These are phyloP conservation scores for Agrochola litura DNA, from an alignment of 2,888 invertebrate species.

Conservation along the genomic window DNA sequence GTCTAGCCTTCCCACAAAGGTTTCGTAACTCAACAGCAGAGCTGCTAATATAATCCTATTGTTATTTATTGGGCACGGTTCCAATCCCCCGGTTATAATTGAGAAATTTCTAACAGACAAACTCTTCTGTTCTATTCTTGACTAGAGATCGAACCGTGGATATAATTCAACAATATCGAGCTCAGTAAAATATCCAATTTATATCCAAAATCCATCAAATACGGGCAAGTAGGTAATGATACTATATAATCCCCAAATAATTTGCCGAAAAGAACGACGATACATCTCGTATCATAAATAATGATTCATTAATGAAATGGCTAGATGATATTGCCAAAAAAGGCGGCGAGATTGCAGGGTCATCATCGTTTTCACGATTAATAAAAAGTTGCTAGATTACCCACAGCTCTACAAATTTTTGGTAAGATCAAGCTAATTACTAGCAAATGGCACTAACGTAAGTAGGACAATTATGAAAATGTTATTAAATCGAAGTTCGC, in stretches of 20 bases:
- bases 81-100: slow-evolving; percentile 55
- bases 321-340: neutral
- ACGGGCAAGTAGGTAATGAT: no score
- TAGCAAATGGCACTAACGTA: neutral
- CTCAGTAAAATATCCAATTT: neutral
- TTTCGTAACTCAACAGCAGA: slow-evolving; percentile 42
- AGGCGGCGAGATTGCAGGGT: neutral
- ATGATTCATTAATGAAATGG: neutral
- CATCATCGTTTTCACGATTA: neutral
- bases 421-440: neutral
- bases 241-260: no score
- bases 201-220: neutral
- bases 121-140: slow-evolving; percentile 53
- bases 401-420: neutral
- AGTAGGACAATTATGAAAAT: neutral
- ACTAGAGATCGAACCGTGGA: slow-evolving; percentile 29
- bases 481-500: neutral
- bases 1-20: slow-evolving; percentile 23
- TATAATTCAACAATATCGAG: slow-evolving; percentile 1
- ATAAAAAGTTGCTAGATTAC: neutral
- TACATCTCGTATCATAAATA: no score
- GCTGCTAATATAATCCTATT: slow-evolving; percentile 47
- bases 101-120: slow-evolving; percentile 50
- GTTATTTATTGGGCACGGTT: slow-evolving; percentile 57
- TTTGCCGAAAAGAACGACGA: no score